phyloP scores from a whole-genome alignment of 2,888 invertebrate species.

The Tiphia femorata region DNA sequence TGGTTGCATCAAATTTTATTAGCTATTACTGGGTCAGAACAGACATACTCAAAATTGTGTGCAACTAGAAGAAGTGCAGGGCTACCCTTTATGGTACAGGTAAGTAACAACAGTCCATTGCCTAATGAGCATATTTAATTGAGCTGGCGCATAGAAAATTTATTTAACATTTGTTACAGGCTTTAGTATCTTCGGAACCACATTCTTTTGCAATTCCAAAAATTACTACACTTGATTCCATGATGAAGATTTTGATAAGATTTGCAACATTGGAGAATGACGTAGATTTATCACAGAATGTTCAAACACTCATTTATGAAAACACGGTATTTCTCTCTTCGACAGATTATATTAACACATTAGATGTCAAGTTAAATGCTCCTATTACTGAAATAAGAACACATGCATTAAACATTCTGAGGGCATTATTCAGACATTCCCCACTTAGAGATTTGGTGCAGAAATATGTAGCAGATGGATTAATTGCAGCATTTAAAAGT shows the following conservation, averaged over 20 bases:
- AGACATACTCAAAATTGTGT: slow-evolving; percentile 73
- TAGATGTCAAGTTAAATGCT: too few species aligned
- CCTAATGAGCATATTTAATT: too few species aligned
- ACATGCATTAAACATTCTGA: slow-evolving; percentile 89
- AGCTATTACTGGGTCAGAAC: slow-evolving; percentile 71
- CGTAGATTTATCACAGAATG: slow-evolving; percentile 19
- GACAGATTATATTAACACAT: slow-evolving; percentile 24
- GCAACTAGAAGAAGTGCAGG: slow-evolving; percentile 94
- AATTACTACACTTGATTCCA: slow-evolving; percentile 54
- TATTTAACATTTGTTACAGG: slow-evolving; percentile 71
- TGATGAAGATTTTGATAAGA: slow-evolving; percentile 61
- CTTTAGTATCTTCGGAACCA: slow-evolving; percentile 82
- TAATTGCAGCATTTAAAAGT: slow-evolving; percentile 80
- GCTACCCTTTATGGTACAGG: slow-evolving; percentile 91
- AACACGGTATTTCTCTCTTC: slow-evolving; percentile 49
- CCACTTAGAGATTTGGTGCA: slow-evolving; percentile 80
- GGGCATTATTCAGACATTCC: slow-evolving; percentile 84
- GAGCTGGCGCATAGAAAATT: neutral
- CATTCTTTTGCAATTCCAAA: slow-evolving; percentile 72
- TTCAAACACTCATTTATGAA: slow-evolving; percentile 46
- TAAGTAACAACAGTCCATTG: slow-evolving; percentile 60
- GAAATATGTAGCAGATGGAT: slow-evolving; percentile 78
- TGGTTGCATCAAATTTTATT: slow-evolving; percentile 77
- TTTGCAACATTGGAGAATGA: slow-evolving; percentile 49
- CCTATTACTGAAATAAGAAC: slow-evolving; percentile 72